Conservation (phyloP, 2,888 invertebrate species). For the Leucophora obtusa region DNA sequence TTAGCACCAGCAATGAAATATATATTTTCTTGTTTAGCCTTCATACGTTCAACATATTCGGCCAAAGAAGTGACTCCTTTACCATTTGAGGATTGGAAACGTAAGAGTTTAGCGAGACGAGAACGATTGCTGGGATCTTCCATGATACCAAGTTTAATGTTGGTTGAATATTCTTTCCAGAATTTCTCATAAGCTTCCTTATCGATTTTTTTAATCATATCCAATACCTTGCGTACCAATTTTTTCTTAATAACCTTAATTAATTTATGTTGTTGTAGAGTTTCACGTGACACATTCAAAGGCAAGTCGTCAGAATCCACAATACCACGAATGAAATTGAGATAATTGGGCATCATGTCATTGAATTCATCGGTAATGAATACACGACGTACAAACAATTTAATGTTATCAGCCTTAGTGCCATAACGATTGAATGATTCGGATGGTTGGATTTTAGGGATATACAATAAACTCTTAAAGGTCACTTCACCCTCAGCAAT, state of each 20-base stretch:
- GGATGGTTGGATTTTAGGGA: constrained; percentile 93
- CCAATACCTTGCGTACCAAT: constrained; percentile 95
- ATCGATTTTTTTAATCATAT: constrained; percentile 98
- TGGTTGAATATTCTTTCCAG: constrained; percentile 99
- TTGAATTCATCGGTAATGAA: constrained; percentile 99
- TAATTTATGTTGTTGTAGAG: constrained; percentile 98
- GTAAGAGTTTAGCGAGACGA: constrained; percentile 94
- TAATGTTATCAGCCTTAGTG: constrained; percentile 95
- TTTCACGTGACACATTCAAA: constrained; percentile 98
- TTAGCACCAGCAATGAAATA: constrained; percentile 97
- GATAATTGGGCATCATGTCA: constrained; percentile 99
- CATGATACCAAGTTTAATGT: constrained; percentile 97
- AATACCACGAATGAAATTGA: constrained; percentile 96
- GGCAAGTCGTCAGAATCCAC: constrained; percentile 99
- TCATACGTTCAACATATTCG: constrained; percentile 97
- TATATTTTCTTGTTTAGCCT: constrained; percentile 94
- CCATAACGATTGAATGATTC: constrained; percentile 98
- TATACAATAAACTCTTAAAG: constrained; percentile 96
- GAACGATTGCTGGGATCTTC: constrained; percentile 98
- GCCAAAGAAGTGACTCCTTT: constrained; percentile 86
- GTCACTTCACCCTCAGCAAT: constrained; percentile 99
- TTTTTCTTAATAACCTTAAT: constrained; percentile 99
- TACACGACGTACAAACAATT: constrained; percentile 97
- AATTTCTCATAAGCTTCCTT: constrained; percentile 93
- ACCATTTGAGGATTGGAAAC: constrained; percentile 89